Percentiles rank a stretch among this genome's conserved stretches.
Evolutionary conservation across 64 coral and sea anemone genomes (phyloP).

Genomic region (Actinia equina): DNA sequence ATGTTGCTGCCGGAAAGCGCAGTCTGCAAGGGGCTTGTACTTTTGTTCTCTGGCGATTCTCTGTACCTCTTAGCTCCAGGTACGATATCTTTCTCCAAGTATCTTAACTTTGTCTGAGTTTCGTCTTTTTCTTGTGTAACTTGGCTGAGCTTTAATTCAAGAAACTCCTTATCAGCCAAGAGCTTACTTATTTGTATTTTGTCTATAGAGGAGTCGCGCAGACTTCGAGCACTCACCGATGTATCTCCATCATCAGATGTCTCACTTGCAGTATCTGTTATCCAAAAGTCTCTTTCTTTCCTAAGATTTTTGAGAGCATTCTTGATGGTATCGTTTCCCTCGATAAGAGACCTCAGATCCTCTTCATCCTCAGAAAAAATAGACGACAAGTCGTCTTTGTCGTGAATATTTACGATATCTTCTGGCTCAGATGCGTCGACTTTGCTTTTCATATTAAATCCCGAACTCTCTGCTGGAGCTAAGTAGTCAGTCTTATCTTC

Average conservation of each 20-base stretch:
- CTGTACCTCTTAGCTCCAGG: not conserved
- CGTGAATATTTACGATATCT: not conserved
- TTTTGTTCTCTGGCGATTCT: not conserved
- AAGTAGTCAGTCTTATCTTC: not conserved
- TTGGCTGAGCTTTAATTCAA: constrained; percentile 37
- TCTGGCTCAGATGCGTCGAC: not conserved
- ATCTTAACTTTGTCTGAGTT: constrained; percentile 31
- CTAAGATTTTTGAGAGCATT: constrained; percentile 46
- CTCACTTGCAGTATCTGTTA: constrained; percentile 59
- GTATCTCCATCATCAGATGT: constrained; percentile 60
- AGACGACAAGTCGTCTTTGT: constrained; percentile 48
- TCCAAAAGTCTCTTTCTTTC: constrained; percentile 38
- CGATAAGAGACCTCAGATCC: constrained; percentile 13
- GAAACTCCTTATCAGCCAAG: constrained; percentile 42
- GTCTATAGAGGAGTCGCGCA: not conserved
- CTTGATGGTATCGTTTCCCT: constrained; percentile 43
- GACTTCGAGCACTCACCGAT: constrained; percentile 16
- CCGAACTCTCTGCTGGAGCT: not conserved
- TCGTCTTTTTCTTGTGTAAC: constrained; percentile 46
- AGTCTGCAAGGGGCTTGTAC: not conserved
- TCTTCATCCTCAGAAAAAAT: constrained; percentile 58
- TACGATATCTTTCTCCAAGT: constrained; percentile 47
- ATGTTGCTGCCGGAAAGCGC: not conserved
- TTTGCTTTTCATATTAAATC: not conserved
- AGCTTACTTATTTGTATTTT: constrained; percentile 33